Base-by-base conservation (phyloP, 2,797 vertebrate species). In the Octomys mimax region DNA sequence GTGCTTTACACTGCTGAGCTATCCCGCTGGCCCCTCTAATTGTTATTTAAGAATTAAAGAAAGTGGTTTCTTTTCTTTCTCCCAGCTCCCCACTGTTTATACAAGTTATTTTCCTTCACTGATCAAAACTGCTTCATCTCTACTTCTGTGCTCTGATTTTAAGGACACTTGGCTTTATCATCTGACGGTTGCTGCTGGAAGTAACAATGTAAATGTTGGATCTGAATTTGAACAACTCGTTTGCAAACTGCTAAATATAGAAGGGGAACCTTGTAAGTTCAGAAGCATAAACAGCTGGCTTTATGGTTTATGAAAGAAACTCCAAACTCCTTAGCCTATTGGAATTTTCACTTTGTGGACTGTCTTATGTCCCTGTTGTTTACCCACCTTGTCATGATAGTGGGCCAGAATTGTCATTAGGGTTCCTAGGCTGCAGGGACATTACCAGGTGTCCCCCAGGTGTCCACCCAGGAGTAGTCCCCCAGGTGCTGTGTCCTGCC, bases 161-260 rank as follows among this genome's bases (percentile, higher is more conserved):
- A 71, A 99, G 99, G 99, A 99, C 9, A 99, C 99, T 0, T 99
- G 99, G 99, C 99, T 99, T 95, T 99, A 99, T 98, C 99, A 99
- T 97, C 98, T 99, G 97, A 99, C 99, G 1, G 98, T 99, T 97
- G 99, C 99, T 84, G 99, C 99, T 5, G 99, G 99, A 97, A 99
- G 98, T 98, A 98, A 98, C 33, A 98, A 98, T 97, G 99, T 99
- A 14, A 99, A 99, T 95, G 99, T 99, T 92, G 99, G 99, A 96
- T 99, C 99, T 0, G 99, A 99, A 97, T 99, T 99, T 95, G 99
- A 99, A 97, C 99, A 99, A 93, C 99, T 99, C 87, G 98, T 99
- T 97, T 99, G 99, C 97, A 99, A 99, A 98, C 98, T 99, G 94
- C 98, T 99, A 95, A 99, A 99, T 82, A 96, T 98, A 96, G 99